Base-by-base conservation (phyloP, 2,888 invertebrate genomes). In the Silvanus unidentatus region DNA sequence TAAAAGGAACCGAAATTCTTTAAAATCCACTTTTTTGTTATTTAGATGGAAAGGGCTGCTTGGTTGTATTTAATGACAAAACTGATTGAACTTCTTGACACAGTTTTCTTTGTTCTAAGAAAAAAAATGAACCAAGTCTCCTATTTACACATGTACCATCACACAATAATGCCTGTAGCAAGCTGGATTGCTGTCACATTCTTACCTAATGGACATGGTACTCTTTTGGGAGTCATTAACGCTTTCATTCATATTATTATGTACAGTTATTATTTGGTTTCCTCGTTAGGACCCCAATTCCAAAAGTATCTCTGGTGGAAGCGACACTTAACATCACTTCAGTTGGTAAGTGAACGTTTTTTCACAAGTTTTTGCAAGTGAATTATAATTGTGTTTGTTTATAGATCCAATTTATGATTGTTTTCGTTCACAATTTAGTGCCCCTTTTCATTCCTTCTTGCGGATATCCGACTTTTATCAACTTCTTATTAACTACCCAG, bases 301-400 rank as follows among this genome's bases (percentile, higher is more conserved):
- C 90, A 90, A 66, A 84, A 85, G 70, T 93, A 88, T 66, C 75
- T 95, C 51, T 93, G 91, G 84, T 95, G 95, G 95, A 95, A 95
- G 73, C 87, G 84, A 57, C 86, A 95, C 71, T 85, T 96, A 58
- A 95, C 95, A 16, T 85, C 83, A 16, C 74, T 95, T 65, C 94
- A 93, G 78, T 88, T 94, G 84, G 91, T 91, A 75, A 47, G n/a
- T 39, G 2, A 16, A 14, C 14, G 14, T 38, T 22, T 27, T 38
- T 12, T 10, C n/a, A 12, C 16, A 16, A n/a, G n/a, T n/a, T n/a
- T n/a, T n/a, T n/a, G n/a, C n/a, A n/a, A n/a, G n/a, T n/a, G n/a
- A n/a, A n/a, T n/a, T n/a, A n/a, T n/a, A n/a, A n/a, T n/a, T n/a
- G n/a, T n/a, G 28, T 38, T 35, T 16, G 27, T 29, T 75, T 65